Evolutionary conservation across 2,888 invertebrate species (phyloP).

Genomic region (Meganola albula): DNA sequence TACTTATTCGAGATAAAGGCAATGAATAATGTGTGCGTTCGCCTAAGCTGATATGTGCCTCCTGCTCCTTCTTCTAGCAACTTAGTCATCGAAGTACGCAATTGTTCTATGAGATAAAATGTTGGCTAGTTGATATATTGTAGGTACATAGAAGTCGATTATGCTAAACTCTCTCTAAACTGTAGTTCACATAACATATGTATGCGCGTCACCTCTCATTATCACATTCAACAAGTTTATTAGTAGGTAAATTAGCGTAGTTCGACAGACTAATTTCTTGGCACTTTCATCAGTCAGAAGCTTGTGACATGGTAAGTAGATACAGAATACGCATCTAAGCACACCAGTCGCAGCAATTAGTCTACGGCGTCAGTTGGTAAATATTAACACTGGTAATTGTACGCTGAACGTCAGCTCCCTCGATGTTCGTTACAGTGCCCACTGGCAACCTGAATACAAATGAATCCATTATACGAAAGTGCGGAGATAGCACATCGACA

Average conservation of each 20-base stretch:
- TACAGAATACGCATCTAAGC: conserved; percentile 33
- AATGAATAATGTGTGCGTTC: too few relatives aligned
- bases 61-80: too few relatives aligned
- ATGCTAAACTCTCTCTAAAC: too few relatives aligned
- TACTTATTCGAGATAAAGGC: too few relatives aligned
- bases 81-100: too few relatives aligned
- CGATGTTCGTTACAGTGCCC: conserved; percentile 72
- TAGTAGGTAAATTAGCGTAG: conserved; percentile 1
- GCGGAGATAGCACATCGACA: conserved; percentile 61
- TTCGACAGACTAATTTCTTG: conserved; percentile 7
- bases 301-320: conserved; percentile 16
- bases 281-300: conserved; percentile 11
- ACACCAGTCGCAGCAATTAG: conserved; percentile 61
- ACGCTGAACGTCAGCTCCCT: conserved; percentile 65
- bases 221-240: conserved; percentile 9
- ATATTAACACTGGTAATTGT: conserved; percentile 76
- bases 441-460: conserved; percentile 73
- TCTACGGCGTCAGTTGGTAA: conserved; percentile 70
- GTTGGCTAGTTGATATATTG: too few relatives aligned
- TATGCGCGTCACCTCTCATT: not conserved
- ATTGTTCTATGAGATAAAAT: too few relatives aligned
- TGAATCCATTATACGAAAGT: conserved; percentile 72
- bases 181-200: too few relatives aligned
- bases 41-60: too few relatives aligned
- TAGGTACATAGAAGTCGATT: conserved; percentile 17